A percentile compares a stretch with the other conserved stretches of the same genome.
phyloP scores from a whole-genome alignment of 2,888 invertebrate species.

The Congeria kusceri region DNA sequence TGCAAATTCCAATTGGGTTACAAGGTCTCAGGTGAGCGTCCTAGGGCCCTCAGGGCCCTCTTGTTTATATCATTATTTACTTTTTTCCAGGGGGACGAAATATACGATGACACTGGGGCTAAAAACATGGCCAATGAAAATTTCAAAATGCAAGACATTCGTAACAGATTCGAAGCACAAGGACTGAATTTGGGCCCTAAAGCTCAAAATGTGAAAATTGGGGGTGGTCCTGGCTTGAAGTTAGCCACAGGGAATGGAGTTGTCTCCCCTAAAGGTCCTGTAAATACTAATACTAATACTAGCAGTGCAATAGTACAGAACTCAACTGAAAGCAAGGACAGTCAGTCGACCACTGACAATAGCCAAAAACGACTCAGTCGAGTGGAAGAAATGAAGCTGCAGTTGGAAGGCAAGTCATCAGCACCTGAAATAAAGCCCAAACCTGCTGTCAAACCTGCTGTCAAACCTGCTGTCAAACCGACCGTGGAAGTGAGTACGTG shows the following conservation, averaged over 20 bases:
- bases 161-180: too few species aligned
- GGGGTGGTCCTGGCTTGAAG: neutral
- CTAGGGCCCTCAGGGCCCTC: too few species aligned
- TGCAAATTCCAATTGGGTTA: too few species aligned
- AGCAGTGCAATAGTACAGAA: neutral
- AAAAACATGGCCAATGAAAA: neutral
- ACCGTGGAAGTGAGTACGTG: neutral
- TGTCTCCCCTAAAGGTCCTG: neutral
- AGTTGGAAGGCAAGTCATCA: too few species aligned
- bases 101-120: constrained; percentile 45
- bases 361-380: neutral
- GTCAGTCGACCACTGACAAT: neutral
- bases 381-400: neutral
- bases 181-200: constrained; percentile 15
- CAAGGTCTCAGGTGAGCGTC: too few species aligned
- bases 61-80: neutral
- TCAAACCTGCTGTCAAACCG: neutral
- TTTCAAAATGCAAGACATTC: too few species aligned
- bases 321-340: neutral
- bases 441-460: neutral
- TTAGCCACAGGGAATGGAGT: constrained; percentile 2
- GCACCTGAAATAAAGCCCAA: too few species aligned
- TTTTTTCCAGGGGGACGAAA: constrained; percentile 48
- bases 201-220: neutral
- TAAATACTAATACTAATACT: neutral